Base-by-base conservation (phyloP, 2,888 invertebrate genomes). In the Tipula lateralis region DNA sequence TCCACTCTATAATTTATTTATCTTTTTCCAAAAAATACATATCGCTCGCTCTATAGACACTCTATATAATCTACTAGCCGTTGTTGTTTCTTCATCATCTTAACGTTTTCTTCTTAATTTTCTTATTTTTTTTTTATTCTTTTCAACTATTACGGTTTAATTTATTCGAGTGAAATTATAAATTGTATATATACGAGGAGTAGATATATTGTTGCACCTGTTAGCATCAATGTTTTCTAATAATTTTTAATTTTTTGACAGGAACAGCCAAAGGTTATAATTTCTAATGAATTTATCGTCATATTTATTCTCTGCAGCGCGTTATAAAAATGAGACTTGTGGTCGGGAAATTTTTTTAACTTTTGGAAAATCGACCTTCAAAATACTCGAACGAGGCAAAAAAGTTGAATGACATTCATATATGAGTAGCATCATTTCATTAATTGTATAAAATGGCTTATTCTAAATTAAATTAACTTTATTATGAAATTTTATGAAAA, bases 1-100 rank as follows among this genome's bases (percentile, higher is more conserved):
- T 66, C 66, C 66, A 66, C 66, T 66, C 66, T 66, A n/a, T n/a
- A 66, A 66, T 66, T 66, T 66, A 66, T 66, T 66, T 66, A 66
- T 66, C n/a, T 66, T 66, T 66, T 66, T 66, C 66, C 66, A 66
- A 66, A 66, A 66, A 24, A 24, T 66, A 24, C 24, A 66, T 7
- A 66, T 66, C 66, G 13, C 7, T 66, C 24, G 24, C 24, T 24
- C 66, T 66, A 66, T 24, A 39, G 32, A 32, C 32, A 5, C 32
- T 9, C 66, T 66, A 6, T 66, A 24, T 66, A 66, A 66, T 66
- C 66, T 66, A 66, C 66, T 66, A 66, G 66, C 19, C n/a, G 9
- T 9, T 66, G 66, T 66, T 66, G 24, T 19, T 66, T 66, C 66
- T 19, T 66, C 66, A 66, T 66, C 66, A 24, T 66, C 24, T 66